phyloP scores from a whole-genome alignment of 2,113 vertebrate species.

The Erinaceus europaeus region DNA sequence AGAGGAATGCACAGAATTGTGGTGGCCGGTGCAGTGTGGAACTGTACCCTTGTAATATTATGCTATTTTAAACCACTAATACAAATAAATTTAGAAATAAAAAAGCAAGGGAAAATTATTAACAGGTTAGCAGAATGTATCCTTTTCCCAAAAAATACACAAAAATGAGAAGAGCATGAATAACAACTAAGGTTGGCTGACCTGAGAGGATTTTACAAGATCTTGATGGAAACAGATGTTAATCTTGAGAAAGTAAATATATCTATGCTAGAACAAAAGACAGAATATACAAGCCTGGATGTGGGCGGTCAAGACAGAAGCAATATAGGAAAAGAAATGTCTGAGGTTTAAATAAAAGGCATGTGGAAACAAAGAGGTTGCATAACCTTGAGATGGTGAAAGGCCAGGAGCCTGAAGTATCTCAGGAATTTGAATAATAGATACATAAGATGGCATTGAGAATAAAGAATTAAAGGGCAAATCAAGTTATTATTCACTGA shows the following conservation, averaged over 20 bases:
- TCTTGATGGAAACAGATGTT: neutral
- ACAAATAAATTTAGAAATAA: too few relatives aligned
- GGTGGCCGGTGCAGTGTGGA: too few relatives aligned
- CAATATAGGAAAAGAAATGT: neutral
- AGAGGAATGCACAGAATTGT: too few relatives aligned
- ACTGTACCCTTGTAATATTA: too few relatives aligned
- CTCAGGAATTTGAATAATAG: neutral
- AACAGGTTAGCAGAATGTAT: neutral
- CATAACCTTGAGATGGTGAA: neutral
- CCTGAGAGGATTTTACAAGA: neutral
- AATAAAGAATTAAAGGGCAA: neutral
- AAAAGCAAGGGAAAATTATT: neutral
- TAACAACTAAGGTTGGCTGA: neutral
- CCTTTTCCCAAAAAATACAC: neutral
- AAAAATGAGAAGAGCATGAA: neutral
- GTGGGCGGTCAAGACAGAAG: neutral
- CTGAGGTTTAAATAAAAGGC: neutral
- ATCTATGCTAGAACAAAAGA: neutral
- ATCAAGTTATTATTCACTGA: neutral
- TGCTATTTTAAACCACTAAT: too few relatives aligned
- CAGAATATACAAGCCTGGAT: neutral
- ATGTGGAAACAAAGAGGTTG: neutral
- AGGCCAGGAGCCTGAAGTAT: neutral
- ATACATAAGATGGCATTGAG: neutral
- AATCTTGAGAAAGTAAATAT: neutral